Conservation (phyloP, 2,797 vertebrate species). For the Chloroceryle inda region DNA sequence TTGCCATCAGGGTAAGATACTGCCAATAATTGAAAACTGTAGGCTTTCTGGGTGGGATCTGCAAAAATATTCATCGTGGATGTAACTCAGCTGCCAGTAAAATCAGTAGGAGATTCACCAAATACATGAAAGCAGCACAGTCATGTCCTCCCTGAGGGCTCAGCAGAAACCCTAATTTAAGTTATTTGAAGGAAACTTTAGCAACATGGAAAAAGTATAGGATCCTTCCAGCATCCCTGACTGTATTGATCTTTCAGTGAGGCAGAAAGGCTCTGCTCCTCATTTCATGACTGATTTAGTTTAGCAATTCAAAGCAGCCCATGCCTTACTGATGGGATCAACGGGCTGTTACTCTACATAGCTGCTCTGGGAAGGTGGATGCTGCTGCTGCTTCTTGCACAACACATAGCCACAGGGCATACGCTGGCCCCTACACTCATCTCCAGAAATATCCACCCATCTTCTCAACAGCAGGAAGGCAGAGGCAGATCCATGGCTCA, state of each 20-base stretch:
- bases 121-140: background rate
- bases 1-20: background rate
- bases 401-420: background rate
- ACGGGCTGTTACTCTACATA: background rate
- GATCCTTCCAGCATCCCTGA: background rate
- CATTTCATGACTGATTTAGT: slow-evolving; percentile 4
- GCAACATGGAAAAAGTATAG: background rate
- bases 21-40: background rate
- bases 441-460: background rate
- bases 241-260: background rate
- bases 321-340: background rate
- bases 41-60: slow-evolving; percentile 2
- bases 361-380: background rate
- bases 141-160: background rate
- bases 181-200: background rate
- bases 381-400: background rate
- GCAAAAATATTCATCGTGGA: background rate
- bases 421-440: rapidly evolving
- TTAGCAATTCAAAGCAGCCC: slow-evolving; percentile 8
- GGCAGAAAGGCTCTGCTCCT: background rate
- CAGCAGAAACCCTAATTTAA: background rate
- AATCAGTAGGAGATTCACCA: background rate
- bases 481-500: background rate
- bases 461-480: background rate
- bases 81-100: background rate